A percentile compares a stretch with the other conserved stretches of the same genome.
These are phyloP conservation scores for Dryocosmus kuriphilus DNA, from an alignment of 2,888 invertebrate species.

Conservation along the genomic window DNA sequence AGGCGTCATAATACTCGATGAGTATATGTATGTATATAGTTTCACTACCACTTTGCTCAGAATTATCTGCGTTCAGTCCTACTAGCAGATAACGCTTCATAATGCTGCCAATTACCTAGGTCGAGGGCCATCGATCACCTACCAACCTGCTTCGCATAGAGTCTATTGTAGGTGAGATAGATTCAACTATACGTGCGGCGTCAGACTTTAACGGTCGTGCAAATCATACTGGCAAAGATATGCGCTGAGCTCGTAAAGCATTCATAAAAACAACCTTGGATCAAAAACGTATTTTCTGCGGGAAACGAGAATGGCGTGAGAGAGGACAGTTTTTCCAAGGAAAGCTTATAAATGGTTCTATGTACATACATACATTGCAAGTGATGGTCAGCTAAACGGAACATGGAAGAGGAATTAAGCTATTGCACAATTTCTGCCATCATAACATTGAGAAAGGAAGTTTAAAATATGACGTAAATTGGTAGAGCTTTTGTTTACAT, in stretches of 20 bases:
- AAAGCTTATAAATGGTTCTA: slow-evolving; percentile 6
- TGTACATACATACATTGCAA: slow-evolving; percentile 1
- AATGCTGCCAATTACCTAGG: slow-evolving; percentile 63
- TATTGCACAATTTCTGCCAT: background rate
- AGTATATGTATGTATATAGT: slow-evolving; percentile 34
- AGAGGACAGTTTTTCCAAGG: background rate
- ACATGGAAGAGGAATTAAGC: background rate
- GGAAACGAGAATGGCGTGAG: slow-evolving; percentile 33
- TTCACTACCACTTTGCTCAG: slow-evolving; percentile 52
- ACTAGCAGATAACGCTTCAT: slow-evolving; percentile 59
- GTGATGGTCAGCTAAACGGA: background rate
- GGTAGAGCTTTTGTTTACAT: too few species aligned
- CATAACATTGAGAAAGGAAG: background rate
- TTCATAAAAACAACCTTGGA: slow-evolving; percentile 32
- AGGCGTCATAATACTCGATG: slow-evolving; percentile 62
- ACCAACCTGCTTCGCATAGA: slow-evolving; percentile 16
- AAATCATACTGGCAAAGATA: slow-evolving; percentile 11
- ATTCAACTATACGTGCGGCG: background rate
- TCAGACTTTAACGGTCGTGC: slow-evolving; percentile 30
- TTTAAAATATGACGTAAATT: background rate
- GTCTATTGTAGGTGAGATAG: slow-evolving; percentile 31
- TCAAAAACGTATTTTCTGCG: slow-evolving; percentile 28
- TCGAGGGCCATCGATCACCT: slow-evolving; percentile 59
- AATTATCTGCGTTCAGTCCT: slow-evolving; percentile 54
- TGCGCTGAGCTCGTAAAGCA: slow-evolving; percentile 27